These are phyloP conservation scores for Andrena trimmerana DNA, from an alignment of 2,888 invertebrate species.

Conservation along the genomic window DNA sequence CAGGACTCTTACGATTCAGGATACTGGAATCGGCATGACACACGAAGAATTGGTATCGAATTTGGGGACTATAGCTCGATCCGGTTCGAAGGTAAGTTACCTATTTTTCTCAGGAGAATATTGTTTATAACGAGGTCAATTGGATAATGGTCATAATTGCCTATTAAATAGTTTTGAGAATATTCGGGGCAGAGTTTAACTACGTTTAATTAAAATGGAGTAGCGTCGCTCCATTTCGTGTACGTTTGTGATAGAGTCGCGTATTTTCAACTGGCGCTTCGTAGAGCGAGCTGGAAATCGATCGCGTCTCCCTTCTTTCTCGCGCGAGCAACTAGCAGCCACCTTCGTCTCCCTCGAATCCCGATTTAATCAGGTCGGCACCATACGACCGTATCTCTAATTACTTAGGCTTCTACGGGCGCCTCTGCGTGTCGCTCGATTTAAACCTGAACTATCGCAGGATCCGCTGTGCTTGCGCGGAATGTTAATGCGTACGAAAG, in stretches of 20 bases:
- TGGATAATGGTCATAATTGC: no score
- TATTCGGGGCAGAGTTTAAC: no score
- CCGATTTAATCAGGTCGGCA: constrained; percentile 4
- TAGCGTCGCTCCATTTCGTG: neutral
- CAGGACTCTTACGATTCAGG: constrained; percentile 95
- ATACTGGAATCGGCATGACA: constrained; percentile 98
- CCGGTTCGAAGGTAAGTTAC: constrained; percentile 93
- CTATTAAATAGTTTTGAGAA: no score
- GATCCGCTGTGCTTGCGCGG: neutral
- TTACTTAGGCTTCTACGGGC: neutral
- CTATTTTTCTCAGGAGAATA: no score
- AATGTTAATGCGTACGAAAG: constrained; percentile 4
- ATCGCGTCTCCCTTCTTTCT: neutral
- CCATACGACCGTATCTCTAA: neutral
- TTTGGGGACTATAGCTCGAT: constrained; percentile 97
- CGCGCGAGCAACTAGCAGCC: neutral
- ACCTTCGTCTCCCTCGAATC: neutral
- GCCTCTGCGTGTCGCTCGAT: constrained; percentile 8
- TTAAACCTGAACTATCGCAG: constrained; percentile 12
- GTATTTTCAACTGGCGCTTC: neutral
- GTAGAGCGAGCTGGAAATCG: neutral
- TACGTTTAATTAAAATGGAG: neutral
- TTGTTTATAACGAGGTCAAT: no score
- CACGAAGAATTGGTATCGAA: constrained; percentile 95
- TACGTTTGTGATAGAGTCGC: neutral